phyloP scores from a whole-genome alignment of 2,888 invertebrate genomes.

The Ctena decussata region DNA sequence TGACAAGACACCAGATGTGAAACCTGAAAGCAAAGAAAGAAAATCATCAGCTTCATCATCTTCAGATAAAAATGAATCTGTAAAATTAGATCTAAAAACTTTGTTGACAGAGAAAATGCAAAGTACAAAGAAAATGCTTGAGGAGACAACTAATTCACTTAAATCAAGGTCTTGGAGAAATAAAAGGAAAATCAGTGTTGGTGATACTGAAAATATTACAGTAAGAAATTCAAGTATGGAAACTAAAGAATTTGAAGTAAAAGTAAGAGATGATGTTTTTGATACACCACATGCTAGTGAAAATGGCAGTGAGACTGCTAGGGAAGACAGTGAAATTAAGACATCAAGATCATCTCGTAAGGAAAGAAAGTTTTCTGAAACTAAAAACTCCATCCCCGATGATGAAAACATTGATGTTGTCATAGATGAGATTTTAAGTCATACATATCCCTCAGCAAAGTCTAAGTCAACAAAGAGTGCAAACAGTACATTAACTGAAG shows the following conservation, averaged over 20 bases:
- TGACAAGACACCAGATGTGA: neutral
- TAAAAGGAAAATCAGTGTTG: neutral
- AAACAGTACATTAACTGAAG: constrained; percentile 77
- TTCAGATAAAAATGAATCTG: constrained; percentile 43
- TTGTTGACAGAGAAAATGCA: constrained; percentile 62
- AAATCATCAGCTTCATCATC: neutral
- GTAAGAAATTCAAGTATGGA: neutral
- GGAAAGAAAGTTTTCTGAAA: constrained; percentile 77
- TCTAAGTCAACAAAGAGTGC: constrained; percentile 68
- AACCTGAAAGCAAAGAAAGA: neutral
- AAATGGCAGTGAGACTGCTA: constrained; percentile 7
- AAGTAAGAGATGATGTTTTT: neutral
- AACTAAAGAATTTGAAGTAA: neutral
- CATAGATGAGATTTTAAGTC: constrained; percentile 84
- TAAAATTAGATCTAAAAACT: constrained; percentile 49
- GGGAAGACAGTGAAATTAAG: constrained; percentile 52
- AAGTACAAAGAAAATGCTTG: constrained; percentile 54
- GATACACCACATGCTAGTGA: neutral
- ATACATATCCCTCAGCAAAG: constrained; percentile 69
- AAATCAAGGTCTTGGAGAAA: constrained; percentile 14
- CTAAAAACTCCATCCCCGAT: constrained; percentile 60
- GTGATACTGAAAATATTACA: constrained; percentile 7
- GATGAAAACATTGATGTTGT: constrained; percentile 79
- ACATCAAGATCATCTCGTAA: constrained; percentile 65
- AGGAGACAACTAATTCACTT: constrained; percentile 42